Percentiles rank a stretch among this genome's conserved stretches.
These are phyloP conservation scores for Bombus picipes DNA, from an alignment of 1,140 invertebrate species.

Conservation along the genomic window DNA sequence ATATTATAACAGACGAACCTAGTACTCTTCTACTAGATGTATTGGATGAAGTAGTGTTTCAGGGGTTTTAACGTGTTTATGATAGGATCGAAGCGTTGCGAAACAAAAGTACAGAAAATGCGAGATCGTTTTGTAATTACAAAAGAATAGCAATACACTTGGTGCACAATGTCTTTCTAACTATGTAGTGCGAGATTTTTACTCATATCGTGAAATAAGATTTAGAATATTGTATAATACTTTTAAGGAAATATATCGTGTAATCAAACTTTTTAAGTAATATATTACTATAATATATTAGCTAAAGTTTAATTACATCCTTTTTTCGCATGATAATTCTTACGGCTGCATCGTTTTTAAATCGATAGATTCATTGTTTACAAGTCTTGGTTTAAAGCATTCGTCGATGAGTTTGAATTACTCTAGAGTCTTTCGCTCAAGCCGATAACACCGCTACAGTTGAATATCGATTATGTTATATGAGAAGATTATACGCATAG, in stretches of 20 bases:
- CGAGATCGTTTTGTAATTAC: background rate
- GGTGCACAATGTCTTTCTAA: conserved; percentile 21
- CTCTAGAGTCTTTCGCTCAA: background rate
- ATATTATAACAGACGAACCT: conserved; percentile 8
- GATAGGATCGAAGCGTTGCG: too few relatives aligned
- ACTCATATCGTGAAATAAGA: background rate
- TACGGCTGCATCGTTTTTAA: background rate
- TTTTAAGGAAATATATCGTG: background rate
- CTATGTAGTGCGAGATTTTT: background rate
- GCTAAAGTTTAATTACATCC: background rate
- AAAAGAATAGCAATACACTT: conserved; percentile 13
- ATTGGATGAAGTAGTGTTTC: background rate
- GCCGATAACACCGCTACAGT: background rate
- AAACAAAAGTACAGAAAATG: background rate
- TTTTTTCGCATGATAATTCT: background rate
- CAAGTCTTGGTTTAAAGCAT: background rate
- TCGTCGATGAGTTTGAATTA: background rate
- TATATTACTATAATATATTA: background rate
- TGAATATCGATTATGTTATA: background rate
- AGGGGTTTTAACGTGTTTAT: background rate
- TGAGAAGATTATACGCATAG: background rate
- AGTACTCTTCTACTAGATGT: background rate
- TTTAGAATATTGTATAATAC: background rate
- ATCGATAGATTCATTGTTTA: background rate
- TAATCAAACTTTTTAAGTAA: background rate